Conservation (phyloP, 2,888 invertebrate genomes). For the Archips xylosteana region DNA sequence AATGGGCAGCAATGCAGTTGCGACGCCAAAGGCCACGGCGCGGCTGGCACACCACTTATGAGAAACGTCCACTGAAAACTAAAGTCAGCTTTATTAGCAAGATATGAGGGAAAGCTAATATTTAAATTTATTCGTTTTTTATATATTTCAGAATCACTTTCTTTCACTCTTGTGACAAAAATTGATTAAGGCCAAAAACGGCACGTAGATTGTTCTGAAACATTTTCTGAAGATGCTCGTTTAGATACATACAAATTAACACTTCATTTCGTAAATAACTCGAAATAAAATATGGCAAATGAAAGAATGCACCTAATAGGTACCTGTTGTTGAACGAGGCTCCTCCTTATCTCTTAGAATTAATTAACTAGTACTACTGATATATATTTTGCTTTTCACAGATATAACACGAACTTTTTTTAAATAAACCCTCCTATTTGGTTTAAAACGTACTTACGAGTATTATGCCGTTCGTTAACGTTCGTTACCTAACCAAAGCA, state of each 20-base stretch:
- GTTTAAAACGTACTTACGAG: not conserved
- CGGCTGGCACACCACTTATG: slow-evolving; percentile 39
- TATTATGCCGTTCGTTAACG: not conserved
- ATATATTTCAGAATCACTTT: not conserved
- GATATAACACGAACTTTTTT: too few species aligned
- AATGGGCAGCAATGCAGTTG: slow-evolving; percentile 75
- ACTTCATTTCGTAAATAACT: not conserved
- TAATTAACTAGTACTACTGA: too few species aligned
- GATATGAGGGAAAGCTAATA: not conserved
- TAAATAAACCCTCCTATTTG: not conserved
- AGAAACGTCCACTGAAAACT: slow-evolving; percentile 19
- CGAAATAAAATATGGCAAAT: too few species aligned
- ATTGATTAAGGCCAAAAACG: not conserved
- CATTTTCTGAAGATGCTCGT: not conserved
- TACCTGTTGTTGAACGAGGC: too few species aligned
- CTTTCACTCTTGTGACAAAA: not conserved
- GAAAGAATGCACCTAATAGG: too few species aligned
- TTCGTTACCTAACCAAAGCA: not conserved
- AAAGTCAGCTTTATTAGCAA: slow-evolving; percentile 11
- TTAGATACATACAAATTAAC: not conserved
- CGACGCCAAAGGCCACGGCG: slow-evolving; percentile 63
- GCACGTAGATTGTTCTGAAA: not conserved
- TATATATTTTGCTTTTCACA: too few species aligned
- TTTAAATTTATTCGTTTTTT: too few species aligned
- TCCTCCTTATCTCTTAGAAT: too few species aligned